Conservation (phyloP, 2,797 vertebrate genomes). For the Cygnus olor region DNA sequence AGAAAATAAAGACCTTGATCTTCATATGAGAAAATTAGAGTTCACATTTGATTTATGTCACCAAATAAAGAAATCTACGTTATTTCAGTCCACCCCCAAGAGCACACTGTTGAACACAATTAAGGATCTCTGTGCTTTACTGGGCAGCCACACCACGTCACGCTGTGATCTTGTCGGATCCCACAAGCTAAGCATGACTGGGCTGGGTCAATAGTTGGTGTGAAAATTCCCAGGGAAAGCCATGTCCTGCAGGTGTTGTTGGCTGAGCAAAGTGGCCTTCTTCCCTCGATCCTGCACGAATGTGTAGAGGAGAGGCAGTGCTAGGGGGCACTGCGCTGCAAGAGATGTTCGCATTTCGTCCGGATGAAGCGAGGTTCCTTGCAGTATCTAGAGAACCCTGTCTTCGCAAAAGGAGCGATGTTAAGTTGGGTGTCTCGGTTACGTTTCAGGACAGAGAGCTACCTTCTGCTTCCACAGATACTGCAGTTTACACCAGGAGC, state of each 20-base stretch:
- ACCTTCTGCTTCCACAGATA: neutral
- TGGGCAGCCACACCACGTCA: neutral
- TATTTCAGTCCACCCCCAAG: neutral
- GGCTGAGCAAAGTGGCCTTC: neutral
- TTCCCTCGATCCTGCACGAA: neutral
- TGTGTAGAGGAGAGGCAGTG: conserved; percentile 28
- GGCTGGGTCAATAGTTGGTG: neutral
- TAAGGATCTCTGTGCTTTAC: conserved; percentile 34
- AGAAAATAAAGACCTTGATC: conserved; percentile 9
- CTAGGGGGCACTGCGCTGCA: conserved; percentile 78
- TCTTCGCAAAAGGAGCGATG: neutral
- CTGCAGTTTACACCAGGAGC: neutral
- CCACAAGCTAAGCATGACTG: conserved; percentile 37
- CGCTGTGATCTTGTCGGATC: conserved; percentile 32
- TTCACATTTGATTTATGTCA: neutral
- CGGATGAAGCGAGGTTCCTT: neutral
- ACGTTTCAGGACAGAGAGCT: neutral
- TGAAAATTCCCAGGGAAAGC: conserved; percentile 3
- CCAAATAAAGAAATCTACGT: conserved; percentile 40
- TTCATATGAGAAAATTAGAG: conserved; percentile 4
- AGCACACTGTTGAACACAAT: conserved; percentile 17
- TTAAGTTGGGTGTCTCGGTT: neutral
- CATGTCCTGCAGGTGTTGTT: neutral
- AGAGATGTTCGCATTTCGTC: conserved; percentile 27
- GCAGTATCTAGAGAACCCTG: neutral